Evolutionary conservation across 2,888 invertebrate genomes (phyloP), one percentile per base, ranked within the genome.

Genomic region (Didymodactylos carnosus): DNA sequence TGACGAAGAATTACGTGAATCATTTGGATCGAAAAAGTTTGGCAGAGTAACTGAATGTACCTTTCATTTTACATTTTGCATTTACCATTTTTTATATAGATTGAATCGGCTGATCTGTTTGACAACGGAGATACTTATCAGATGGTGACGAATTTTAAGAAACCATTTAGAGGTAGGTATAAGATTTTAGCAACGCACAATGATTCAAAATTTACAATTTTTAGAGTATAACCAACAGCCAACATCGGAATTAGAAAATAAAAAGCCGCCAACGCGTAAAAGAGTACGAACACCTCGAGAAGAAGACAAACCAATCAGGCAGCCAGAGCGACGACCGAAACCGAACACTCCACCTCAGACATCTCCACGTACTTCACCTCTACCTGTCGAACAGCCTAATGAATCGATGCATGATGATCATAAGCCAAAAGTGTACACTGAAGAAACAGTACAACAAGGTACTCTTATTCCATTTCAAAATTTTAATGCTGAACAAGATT

Each of bases 391-490:
- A n/a, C n/a, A n/a, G n/a, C n/a, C n/a, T n/a, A n/a, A 40, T 8
- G 29, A 35, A 71, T 23, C 39, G 29, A 25, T 23, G 19, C n/a
- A 74, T 25, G 41, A 69, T 39, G 40, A 69, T 7, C 23, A 46
- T 35, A 49, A 35, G 16, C 73, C 73, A 19, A 35, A 46, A 5
- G 39, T 53, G n/a, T 74, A 71, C 71, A 39, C 53, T 0, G 74
- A 74, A 72, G 74, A 74, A 71, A 14, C 35, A n/a, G 62, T 35
- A 82, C 80, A 81, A 78, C 80, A 82, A 71, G 83, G 82, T 41
- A 84, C 84, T 5, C 77, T 84, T 72, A 80, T 81, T 74, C 79
- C 82, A 7, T 82, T 79, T 77, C 78, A 78, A 25, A 79, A 80
- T n/a, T 84, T 84, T 76, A 81, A 82, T 77, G 80, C 81, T 8